Percentiles rank a stretch among this genome's conserved stretches.
phyloP scores from a whole-genome alignment of 2,113 vertebrate genomes.

The Callithrix jacchus region DNA sequence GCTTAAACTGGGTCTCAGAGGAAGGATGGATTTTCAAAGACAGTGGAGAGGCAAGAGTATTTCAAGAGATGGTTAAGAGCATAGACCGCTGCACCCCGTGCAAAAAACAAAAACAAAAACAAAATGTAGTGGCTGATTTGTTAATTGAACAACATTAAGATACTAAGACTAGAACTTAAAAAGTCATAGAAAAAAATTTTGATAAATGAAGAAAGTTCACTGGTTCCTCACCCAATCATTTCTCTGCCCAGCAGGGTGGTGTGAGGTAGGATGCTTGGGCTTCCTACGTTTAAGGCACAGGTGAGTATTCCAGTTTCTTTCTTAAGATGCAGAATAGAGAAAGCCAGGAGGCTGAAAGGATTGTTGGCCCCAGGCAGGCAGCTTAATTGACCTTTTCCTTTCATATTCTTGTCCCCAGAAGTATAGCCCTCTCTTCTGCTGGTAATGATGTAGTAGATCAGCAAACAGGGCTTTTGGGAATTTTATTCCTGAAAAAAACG shows the following conservation, averaged over 20 bases:
- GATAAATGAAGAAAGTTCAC: not conserved
- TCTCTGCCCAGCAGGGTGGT: not conserved
- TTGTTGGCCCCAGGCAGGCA: too few species aligned
- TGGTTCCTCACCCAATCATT: not conserved
- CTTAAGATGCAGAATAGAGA: not conserved
- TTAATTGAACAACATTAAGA: not conserved
- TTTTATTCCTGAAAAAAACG: too few species aligned
- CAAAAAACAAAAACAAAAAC: not conserved
- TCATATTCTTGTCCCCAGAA: too few species aligned
- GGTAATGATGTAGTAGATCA: too few species aligned
- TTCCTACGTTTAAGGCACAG: not conserved
- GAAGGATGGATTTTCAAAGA: not conserved
- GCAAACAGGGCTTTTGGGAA: too few species aligned
- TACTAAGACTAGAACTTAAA: not conserved
- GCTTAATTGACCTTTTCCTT: too few species aligned
- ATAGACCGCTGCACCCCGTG: not conserved
- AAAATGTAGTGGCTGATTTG: not conserved
- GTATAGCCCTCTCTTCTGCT: too few species aligned
- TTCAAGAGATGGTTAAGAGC: not conserved
- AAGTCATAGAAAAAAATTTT: not conserved
- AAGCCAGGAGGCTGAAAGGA: not conserved
- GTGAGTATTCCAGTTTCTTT: not conserved
- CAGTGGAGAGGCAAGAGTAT: not conserved
- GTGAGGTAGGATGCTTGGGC: accelerated
- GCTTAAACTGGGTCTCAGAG: not conserved